Evolutionary conservation across 2,888 invertebrate species (phyloP).

Genomic region (Tiliacea citrago): DNA sequence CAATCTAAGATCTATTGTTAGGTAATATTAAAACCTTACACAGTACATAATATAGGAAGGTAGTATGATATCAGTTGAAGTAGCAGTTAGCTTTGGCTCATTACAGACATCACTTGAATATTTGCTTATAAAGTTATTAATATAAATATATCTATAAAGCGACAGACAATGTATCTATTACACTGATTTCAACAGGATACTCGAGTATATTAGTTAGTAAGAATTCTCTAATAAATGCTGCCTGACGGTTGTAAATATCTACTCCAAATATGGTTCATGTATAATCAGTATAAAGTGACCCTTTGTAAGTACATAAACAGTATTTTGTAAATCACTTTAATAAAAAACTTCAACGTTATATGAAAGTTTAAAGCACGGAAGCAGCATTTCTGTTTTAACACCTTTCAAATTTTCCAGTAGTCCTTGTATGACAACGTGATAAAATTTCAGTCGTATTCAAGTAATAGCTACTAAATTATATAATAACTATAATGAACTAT

Average conservation of each 20-base stretch:
- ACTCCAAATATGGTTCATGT: slow-evolving; percentile 60
- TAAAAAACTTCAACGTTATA: slow-evolving; percentile 51
- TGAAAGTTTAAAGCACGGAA: slow-evolving; percentile 53
- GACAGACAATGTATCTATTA: slow-evolving; percentile 62
- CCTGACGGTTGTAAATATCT: slow-evolving; percentile 60
- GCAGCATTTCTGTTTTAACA: slow-evolving; percentile 66
- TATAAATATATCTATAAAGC: slow-evolving; percentile 71
- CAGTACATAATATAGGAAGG: slow-evolving; percentile 67
- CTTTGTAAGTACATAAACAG: slow-evolving; percentile 61
- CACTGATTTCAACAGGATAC: slow-evolving; percentile 54
- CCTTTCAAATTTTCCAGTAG: slow-evolving; percentile 26
- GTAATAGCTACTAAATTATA: slow-evolving; percentile 81
- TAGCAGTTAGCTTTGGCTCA: slow-evolving; percentile 81
- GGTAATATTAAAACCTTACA: slow-evolving; percentile 70
- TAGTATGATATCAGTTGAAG: slow-evolving; percentile 73
- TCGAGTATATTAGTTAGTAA: slow-evolving; percentile 53
- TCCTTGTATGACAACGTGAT: slow-evolving; percentile 60
- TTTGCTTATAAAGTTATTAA: slow-evolving; percentile 58
- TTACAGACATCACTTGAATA: slow-evolving; percentile 73
- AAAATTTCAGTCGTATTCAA: slow-evolving; percentile 82
- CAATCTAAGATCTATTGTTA: slow-evolving; percentile 68
- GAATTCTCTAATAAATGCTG: slow-evolving; percentile 65
- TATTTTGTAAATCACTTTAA: slow-evolving; percentile 53
- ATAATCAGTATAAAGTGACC: slow-evolving; percentile 64
- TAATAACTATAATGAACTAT: slow-evolving; percentile 78